Evolutionary conservation across 2,797 vertebrate species (phyloP).

Genomic region (Iguana delicatissima): DNA sequence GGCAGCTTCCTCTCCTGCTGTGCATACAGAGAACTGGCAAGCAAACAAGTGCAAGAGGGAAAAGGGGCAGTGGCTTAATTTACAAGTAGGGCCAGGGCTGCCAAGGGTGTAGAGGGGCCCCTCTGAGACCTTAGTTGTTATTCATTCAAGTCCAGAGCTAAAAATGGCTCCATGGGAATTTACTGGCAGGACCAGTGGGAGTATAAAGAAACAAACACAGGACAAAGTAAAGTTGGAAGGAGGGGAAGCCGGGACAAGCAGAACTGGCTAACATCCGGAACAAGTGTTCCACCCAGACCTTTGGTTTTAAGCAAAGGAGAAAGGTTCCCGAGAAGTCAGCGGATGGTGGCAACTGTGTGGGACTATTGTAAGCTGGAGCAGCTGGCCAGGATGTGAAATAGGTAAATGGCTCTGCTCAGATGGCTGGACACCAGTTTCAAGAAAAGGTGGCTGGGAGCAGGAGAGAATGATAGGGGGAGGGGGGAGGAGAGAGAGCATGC

Average conservation of each 20-base stretch:
- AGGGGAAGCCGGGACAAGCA: not conserved
- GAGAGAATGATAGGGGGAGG: too few relatives aligned
- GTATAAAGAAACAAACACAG: slow-evolving; percentile 28
- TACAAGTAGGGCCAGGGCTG: slow-evolving; percentile 60
- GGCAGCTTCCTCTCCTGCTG: not conserved
- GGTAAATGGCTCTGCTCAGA: slow-evolving; percentile 3
- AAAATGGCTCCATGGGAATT: slow-evolving; percentile 76
- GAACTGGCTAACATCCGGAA: slow-evolving; percentile 20
- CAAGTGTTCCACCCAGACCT: slow-evolving; percentile 40
- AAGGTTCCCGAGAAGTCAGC: not conserved
- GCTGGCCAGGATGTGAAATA: not conserved
- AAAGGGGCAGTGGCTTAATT: slow-evolving; percentile 53
- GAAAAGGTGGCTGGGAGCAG: not conserved
- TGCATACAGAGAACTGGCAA: slow-evolving; percentile 28
- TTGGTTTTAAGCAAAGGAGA: not conserved
- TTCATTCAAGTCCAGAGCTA: slow-evolving; percentile 63
- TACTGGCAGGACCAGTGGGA: slow-evolving; percentile 52
- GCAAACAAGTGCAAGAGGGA: slow-evolving; percentile 7
- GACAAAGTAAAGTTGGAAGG: slow-evolving; percentile 23
- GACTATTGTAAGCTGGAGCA: not conserved
- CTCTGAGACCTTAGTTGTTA: slow-evolving; percentile 46
- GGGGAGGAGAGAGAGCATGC: not conserved
- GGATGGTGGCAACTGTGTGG: slow-evolving; percentile 12
- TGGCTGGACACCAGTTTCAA: not conserved
- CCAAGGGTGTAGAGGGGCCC: slow-evolving; percentile 54